Evolutionary conservation across 2,888 invertebrate genomes (phyloP).

Genomic region (Protula sp.): DNA sequence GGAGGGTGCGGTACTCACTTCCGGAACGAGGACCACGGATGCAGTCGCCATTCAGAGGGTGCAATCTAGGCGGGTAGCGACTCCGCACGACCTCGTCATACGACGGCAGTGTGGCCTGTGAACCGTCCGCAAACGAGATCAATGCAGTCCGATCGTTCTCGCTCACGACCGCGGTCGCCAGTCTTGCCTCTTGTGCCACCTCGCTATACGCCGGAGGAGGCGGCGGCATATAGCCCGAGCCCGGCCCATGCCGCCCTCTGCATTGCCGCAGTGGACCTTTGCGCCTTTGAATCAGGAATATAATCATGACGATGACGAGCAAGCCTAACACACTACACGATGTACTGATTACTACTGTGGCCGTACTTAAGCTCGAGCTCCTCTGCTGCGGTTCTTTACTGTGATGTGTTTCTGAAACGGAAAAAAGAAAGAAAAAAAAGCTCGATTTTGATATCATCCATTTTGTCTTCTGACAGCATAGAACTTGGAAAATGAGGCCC

Average conservation of each 20-base stretch:
- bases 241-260: constrained; percentile 10
- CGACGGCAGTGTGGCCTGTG: constrained; percentile 54
- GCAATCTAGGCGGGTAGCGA: constrained; percentile 19
- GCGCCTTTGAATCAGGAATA: constrained; percentile 37
- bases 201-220: background rate
- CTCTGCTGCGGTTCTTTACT: background rate
- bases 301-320: constrained; percentile 44
- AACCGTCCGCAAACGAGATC: constrained; percentile 59
- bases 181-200: constrained; percentile 9
- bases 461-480: too few species aligned
- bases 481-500: too few species aligned
- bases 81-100: constrained; percentile 58
- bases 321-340: constrained; percentile 51
- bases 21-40: constrained; percentile 9
- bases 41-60: constrained; percentile 2
- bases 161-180: constrained; percentile 52
- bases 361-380: constrained; percentile 28
- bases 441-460: too few species aligned
- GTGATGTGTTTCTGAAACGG: background rate
- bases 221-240: background rate
- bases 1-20: constrained; percentile 39
- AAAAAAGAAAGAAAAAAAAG: too few species aligned
- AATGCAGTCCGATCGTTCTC: constrained; percentile 57
- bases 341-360: constrained; percentile 50
- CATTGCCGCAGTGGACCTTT: constrained; percentile 7